These are phyloP conservation scores for Saccopteryx bilineata DNA, from an alignment of 2,113 vertebrate genomes.

Conservation along the genomic window DNA sequence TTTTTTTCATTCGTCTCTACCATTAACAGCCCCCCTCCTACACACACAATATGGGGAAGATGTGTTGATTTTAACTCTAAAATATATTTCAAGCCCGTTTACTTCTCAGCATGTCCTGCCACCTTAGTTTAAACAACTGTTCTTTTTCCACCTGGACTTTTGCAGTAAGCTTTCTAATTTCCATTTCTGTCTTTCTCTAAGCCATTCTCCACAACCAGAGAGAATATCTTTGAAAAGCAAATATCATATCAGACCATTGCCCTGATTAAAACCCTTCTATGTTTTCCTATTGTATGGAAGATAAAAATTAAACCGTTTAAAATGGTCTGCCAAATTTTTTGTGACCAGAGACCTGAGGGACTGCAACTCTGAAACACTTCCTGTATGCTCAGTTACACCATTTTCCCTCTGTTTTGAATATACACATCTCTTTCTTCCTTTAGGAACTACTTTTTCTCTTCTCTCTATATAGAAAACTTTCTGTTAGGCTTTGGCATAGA, in stretches of 20 bases:
- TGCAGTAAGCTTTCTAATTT: background rate
- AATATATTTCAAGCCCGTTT: background rate
- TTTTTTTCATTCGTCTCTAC: background rate
- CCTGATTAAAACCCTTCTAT: background rate
- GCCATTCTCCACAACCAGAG: background rate
- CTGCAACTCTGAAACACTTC: background rate
- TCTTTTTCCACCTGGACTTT: background rate
- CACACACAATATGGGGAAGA: background rate
- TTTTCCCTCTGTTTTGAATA: background rate
- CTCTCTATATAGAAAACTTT: background rate
- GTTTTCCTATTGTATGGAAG: background rate
- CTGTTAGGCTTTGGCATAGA: background rate
- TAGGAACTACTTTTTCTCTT: background rate
- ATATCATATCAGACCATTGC: background rate
- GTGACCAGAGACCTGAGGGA: background rate
- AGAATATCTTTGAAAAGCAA: conserved; percentile 20
- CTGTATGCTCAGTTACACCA: background rate
- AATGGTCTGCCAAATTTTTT: background rate
- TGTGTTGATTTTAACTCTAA: background rate
- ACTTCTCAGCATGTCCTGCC: background rate
- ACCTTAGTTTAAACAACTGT: background rate
- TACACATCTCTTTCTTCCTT: background rate
- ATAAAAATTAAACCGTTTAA: background rate
- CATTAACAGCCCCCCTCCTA: background rate
- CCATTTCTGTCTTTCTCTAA: background rate